These are phyloP conservation scores for Micronycteris hirsuta DNA, from an alignment of 2,113 vertebrate genomes.

Conservation along the genomic window DNA sequence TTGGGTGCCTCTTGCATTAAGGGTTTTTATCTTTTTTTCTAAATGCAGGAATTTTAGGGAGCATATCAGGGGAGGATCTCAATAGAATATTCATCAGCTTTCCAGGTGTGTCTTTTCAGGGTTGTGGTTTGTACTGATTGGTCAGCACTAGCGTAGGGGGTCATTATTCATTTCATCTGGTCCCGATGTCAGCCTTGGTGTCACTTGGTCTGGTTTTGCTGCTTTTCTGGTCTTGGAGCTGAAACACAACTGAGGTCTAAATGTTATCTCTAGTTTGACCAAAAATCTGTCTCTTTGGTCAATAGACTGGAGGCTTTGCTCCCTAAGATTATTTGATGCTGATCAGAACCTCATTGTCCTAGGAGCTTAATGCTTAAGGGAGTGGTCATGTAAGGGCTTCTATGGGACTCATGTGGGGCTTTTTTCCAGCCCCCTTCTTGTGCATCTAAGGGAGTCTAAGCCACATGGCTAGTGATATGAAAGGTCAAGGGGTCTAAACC, in stretches of 20 bases:
- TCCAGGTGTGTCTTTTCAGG: background rate
- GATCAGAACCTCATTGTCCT: background rate
- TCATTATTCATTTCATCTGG: background rate
- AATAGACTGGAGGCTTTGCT: background rate
- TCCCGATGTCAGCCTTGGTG: background rate
- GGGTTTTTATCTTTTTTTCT: background rate
- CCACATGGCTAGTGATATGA: background rate
- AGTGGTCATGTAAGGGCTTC: background rate
- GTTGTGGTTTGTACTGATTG: background rate
- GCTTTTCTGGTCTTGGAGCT: background rate
- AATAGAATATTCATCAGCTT: background rate
- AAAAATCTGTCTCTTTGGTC: background rate
- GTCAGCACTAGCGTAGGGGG: background rate
- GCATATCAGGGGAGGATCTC: background rate
- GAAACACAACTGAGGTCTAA: background rate
- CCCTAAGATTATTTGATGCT: background rate
- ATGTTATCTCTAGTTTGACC: background rate
- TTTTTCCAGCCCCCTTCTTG: background rate
- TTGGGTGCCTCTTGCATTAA: background rate
- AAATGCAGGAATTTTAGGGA: background rate
- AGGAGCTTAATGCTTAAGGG: background rate
- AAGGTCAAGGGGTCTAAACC: background rate
- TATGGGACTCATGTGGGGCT: background rate
- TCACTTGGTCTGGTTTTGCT: background rate
- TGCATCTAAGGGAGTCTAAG: background rate